Conservation (phyloP, 2,888 invertebrate genomes). For the Eupithecia inturbata region DNA sequence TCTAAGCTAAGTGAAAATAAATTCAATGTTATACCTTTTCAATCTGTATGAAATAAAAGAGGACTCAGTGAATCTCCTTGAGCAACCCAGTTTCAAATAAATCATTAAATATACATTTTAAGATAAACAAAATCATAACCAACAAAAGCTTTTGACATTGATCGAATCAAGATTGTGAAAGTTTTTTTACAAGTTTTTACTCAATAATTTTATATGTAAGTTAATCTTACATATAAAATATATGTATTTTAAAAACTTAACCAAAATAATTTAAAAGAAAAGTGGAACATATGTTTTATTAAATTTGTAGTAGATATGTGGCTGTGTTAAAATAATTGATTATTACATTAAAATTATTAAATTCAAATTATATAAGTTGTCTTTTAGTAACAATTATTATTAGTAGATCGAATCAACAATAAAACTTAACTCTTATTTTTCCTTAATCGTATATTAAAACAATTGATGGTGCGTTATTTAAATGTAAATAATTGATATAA, state of each 20-base stretch:
- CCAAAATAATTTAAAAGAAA: not conserved
- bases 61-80: not conserved
- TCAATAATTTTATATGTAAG: not conserved
- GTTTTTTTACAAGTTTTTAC: not conserved
- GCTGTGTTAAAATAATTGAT: not conserved
- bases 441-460: slow-evolving; percentile 30
- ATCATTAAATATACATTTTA: not conserved
- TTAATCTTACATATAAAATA: no score
- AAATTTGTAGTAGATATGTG: not conserved
- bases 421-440: slow-evolving; percentile 2
- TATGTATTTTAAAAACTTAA: not conserved
- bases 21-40: not conserved
- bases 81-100: not conserved
- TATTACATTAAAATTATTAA: not conserved
- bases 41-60: not conserved
- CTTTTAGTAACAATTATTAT: not conserved
- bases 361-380: not conserved
- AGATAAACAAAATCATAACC: not conserved
- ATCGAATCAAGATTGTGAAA: not conserved
- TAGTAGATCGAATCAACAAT: not conserved
- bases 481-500: slow-evolving; percentile 41
- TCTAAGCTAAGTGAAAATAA: slow-evolving; percentile 21
- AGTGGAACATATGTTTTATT: not conserved
- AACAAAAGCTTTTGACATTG: not conserved
- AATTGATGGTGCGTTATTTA: slow-evolving; percentile 39